A percentile compares a stretch with the other conserved stretches of the same genome.
phyloP scores from a whole-genome alignment of 2,113 vertebrate genomes.

The Callipepla californica region DNA sequence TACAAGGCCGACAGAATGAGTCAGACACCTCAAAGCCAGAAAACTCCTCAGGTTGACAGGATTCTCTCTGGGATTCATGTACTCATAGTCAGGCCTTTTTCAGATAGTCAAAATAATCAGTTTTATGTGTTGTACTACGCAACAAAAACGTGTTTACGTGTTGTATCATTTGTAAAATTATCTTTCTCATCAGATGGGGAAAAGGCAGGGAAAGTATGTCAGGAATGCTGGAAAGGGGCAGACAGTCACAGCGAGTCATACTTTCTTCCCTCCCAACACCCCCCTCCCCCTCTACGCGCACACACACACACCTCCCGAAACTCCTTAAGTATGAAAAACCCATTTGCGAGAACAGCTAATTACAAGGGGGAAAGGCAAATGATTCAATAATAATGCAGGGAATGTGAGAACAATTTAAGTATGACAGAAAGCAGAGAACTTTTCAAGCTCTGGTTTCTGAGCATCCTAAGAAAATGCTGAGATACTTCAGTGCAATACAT shows the following conservation, averaged over 20 bases:
- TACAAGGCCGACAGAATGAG: conserved; percentile 57
- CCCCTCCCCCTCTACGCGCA: too few relatives aligned
- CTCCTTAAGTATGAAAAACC: conserved; percentile 23
- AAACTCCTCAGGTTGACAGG: conserved; percentile 57
- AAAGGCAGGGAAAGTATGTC: conserved; percentile 51
- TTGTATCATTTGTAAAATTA: conserved; percentile 45
- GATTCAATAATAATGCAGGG: background rate
- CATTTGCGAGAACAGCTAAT: background rate
- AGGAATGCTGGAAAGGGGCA: conserved; percentile 63
- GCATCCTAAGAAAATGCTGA: background rate
- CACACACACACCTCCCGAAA: background rate
- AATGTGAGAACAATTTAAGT: background rate
- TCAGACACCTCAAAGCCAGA: conserved; percentile 56
- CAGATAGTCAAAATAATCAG: conserved; percentile 21
- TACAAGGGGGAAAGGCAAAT: background rate
- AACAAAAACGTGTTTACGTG: conserved; percentile 44
- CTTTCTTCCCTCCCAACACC: background rate
- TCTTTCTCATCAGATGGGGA: conserved; percentile 33
- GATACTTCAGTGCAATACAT: background rate
- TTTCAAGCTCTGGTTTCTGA: background rate
- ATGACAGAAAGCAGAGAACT: background rate
- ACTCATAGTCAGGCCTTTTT: background rate
- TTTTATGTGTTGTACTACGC: background rate
- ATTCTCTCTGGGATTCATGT: conserved; percentile 22
- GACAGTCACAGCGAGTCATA: conserved; percentile 2